These are phyloP conservation scores for Lutraria rhynchaena DNA, from an alignment of 1,140 invertebrate genomes.

Conservation along the genomic window DNA sequence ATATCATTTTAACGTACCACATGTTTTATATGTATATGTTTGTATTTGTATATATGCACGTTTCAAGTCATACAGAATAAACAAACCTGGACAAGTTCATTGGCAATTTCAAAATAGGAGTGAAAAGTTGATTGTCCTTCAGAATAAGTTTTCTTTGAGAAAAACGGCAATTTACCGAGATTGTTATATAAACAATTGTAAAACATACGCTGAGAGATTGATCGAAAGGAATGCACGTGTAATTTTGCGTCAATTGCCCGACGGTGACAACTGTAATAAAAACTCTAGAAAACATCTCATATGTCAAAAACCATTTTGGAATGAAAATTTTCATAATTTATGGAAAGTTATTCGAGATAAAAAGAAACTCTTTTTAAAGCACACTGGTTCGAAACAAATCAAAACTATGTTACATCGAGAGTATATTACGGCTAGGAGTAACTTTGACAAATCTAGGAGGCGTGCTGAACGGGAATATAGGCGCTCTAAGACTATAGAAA, in stretches of 20 bases:
- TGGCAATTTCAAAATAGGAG: background rate
- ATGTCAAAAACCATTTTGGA: background rate
- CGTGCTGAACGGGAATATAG: background rate
- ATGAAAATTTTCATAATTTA: background rate
- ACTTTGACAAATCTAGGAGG: background rate
- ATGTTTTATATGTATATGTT: too few species aligned
- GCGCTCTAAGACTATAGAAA: background rate
- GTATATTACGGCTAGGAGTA: background rate
- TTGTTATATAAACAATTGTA: background rate
- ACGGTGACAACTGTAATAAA: background rate
- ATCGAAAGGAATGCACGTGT: slow-evolving; percentile 11
- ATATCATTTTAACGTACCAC: too few species aligned
- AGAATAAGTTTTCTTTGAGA: background rate
- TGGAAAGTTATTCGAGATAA: background rate
- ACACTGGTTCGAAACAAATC: too few species aligned
- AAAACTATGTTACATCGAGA: too few species aligned
- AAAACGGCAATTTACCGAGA: background rate
- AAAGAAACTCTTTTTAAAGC: background rate
- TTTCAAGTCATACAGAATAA: too few species aligned
- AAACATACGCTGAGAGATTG: background rate
- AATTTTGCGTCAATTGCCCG: background rate
- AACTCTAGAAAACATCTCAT: background rate
- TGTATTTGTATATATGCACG: too few species aligned
- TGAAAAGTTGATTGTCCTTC: slow-evolving; percentile 6
- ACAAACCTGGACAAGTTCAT: too few species aligned